phyloP scores from a whole-genome alignment of 2,797 vertebrate genomes.

The Oryzias sinensis region DNA sequence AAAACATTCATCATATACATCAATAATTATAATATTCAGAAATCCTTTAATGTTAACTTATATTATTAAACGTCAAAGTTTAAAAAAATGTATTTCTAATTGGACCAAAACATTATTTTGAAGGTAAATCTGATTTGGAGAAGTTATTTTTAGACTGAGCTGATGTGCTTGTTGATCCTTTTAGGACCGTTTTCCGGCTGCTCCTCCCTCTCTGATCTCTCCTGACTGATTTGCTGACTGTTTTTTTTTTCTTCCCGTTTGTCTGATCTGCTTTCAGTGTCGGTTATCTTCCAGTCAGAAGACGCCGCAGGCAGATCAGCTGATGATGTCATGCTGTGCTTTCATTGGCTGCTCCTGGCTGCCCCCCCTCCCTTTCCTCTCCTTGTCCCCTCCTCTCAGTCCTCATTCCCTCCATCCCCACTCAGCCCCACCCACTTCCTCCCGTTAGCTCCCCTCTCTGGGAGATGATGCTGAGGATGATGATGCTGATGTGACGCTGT shows the following conservation, averaged over 20 bases:
- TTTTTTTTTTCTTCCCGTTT: conserved; percentile 16
- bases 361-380: conserved; percentile 31
- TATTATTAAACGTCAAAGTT: too few relatives aligned
- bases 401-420: conserved; percentile 37
- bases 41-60: too few relatives aligned
- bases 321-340: conserved; percentile 74
- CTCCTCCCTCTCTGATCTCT: background rate
- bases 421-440: conserved; percentile 28
- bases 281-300: conserved; percentile 54
- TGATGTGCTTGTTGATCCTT: background rate
- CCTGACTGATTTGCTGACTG: conserved; percentile 8
- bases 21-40: too few relatives aligned
- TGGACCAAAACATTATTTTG: too few relatives aligned
- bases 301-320: conserved; percentile 55
- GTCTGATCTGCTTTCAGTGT: conserved; percentile 42
- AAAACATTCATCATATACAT: too few relatives aligned
- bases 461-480: conserved; percentile 50
- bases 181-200: background rate
- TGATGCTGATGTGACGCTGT: conserved; percentile 77
- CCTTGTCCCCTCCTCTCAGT: conserved; percentile 21
- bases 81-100: too few relatives aligned
- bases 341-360: conserved; percentile 66
- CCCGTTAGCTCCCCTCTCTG: conserved; percentile 20
- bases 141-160: background rate
- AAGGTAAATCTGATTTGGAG: too few relatives aligned